Percentiles rank a stretch among this genome's conserved stretches.
These are phyloP conservation scores for Hanleya hanleyi DNA, from an alignment of 2,888 invertebrate genomes.

Conservation along the genomic window DNA sequence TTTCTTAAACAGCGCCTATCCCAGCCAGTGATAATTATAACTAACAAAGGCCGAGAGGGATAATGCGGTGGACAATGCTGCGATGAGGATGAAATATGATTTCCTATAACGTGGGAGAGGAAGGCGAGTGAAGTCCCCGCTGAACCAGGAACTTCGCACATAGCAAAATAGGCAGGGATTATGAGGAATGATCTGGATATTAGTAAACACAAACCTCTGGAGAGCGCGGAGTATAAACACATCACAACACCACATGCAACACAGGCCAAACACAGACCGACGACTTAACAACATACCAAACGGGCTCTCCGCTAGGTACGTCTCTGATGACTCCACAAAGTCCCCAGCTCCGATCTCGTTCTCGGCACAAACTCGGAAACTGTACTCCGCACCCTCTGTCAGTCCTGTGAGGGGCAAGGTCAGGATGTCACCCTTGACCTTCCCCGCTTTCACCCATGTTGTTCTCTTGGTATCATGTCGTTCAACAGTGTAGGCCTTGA, in stretches of 20 bases:
- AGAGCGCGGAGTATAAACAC: not conserved
- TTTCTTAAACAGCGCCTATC: too few relatives aligned
- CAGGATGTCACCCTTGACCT: slow-evolving; percentile 38
- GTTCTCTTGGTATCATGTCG: slow-evolving; percentile 62
- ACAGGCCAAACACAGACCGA: not conserved
- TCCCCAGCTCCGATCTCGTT: slow-evolving; percentile 96
- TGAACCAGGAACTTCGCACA: not conserved
- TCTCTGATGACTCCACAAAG: slow-evolving; percentile 80
- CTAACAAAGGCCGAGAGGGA: not conserved
- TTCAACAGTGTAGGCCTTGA: slow-evolving; percentile 71
- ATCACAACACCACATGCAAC: slow-evolving; percentile 1
- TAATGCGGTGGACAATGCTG: not conserved
- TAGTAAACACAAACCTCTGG: not conserved
- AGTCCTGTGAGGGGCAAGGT: slow-evolving; percentile 77
- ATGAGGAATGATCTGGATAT: not conserved
- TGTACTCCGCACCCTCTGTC: slow-evolving; percentile 93
- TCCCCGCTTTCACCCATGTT: slow-evolving; percentile 59
- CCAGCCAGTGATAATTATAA: not conserved
- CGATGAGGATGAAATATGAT: not conserved
- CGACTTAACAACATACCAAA: not conserved
- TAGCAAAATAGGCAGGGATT: not conserved
- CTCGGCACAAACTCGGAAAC: slow-evolving; percentile 89
- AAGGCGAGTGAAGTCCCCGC: not conserved
- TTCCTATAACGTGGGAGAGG: not conserved
- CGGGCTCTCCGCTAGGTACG: not conserved